Evolutionary conservation across 2,113 vertebrate species (phyloP), one percentile per base, ranked within the genome.

Genomic region (Strix aluco): DNA sequence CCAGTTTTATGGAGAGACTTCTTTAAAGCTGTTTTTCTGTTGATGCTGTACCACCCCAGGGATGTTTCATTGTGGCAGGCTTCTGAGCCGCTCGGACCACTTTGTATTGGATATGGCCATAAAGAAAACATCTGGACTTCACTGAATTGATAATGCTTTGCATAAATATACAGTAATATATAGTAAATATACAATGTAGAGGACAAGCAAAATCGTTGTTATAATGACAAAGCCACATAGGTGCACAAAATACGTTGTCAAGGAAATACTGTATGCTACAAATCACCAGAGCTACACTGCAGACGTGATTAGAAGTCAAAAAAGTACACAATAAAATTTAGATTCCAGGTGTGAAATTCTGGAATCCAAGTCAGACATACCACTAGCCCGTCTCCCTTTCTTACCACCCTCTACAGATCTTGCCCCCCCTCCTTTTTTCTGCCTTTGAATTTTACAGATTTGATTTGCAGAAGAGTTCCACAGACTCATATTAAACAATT

Each of bases 51-150:
- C 23, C 46, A 32, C 19, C 22, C 42, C 40, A 51, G 42, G 29
- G 69, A 21, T 12, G 32, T 42, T 78, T 30, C 16, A 11, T 0
- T 26, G 66, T 46, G 16, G 42, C 58, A 52, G 40, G 27, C 5
- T 84, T 67, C 49, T 38, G 22, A 71, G n/a, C 34, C n/a, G 17
- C 57, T 63, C 59, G 36, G 11, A 40, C 16, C 30, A 15, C 27
- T 62, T 38, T 0, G 0, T 38, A n/a, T 32, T 55, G 51, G 54
- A 29, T 18, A 46, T 0, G 0, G n/a, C 63, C 55, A 30, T 20
- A 54, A 22, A 81, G 67, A 57, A 86, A 92, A 75, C 20, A 59
- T 25, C 62, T 88, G 59, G 38, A 51, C 72, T 82, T 52, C 29
- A 12, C 34, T 47, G 22, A 57, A 34, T 32, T 30, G 52, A n/a